Percentiles rank a stretch among this genome's conserved stretches.
These are phyloP conservation scores for Magallana nippona DNA, from an alignment of 2,888 invertebrate genomes.

Conservation along the genomic window DNA sequence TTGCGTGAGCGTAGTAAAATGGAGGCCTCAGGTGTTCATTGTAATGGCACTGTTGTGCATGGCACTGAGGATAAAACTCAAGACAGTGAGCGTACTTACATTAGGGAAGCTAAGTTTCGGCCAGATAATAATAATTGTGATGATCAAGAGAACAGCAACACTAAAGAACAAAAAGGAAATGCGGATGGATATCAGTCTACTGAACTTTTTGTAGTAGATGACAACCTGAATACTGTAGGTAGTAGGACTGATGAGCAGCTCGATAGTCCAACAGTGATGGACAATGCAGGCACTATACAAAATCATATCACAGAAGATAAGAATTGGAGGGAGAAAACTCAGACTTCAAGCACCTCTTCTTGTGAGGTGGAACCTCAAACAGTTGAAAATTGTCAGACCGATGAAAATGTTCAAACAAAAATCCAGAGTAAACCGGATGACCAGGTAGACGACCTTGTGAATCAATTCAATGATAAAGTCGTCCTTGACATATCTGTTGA, in stretches of 20 bases:
- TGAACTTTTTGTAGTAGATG: background rate
- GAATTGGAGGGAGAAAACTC: conserved; percentile 9
- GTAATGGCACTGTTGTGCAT: conserved; percentile 5
- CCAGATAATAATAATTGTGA: conserved; percentile 30
- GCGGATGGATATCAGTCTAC: conserved; percentile 40
- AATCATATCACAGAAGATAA: background rate
- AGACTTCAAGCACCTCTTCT: conserved; percentile 7
- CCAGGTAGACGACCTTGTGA: conserved; percentile 34
- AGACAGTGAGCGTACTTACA: background rate
- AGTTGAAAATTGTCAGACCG: background rate
- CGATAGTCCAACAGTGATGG: background rate
- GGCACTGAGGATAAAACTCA: background rate
- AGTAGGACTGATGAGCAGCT: background rate
- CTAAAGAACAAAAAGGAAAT: background rate
- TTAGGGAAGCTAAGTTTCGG: conserved; percentile 25
- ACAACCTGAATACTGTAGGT: background rate
- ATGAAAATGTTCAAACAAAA: background rate
- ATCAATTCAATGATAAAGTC: conserved; percentile 39
- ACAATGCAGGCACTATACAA: conserved; percentile 2
- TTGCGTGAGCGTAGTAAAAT: background rate
- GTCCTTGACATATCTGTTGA: background rate
- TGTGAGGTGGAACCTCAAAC: background rate
- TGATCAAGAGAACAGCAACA: background rate
- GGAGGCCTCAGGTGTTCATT: background rate
- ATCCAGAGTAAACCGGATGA: conserved; percentile 10